Conservation (phyloP, 2,888 invertebrate genomes). For the Anticlea derivata region DNA sequence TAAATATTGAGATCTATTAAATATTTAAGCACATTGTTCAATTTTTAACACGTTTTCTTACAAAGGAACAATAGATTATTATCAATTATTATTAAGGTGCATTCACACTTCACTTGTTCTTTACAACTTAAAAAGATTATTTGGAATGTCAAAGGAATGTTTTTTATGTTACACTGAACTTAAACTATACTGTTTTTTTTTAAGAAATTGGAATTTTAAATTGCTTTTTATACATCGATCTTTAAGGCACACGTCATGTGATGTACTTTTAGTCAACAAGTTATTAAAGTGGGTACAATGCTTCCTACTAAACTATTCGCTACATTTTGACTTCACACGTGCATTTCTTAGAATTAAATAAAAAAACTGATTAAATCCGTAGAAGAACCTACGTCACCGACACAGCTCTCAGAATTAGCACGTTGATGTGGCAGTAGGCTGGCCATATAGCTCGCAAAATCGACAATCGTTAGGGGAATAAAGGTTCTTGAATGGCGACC, state of each 20-base stretch:
- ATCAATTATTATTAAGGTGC: conserved; percentile 4
- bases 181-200: background rate
- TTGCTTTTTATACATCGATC: conserved; percentile 27
- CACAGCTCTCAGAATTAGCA: no score
- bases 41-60: background rate
- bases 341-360: no score
- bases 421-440: no score
- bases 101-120: background rate
- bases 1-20: conserved; percentile 17
- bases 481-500: no score
- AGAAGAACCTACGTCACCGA: no score
- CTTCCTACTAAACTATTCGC: background rate
- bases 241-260: conserved; percentile 54
- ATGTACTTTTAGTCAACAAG: conserved; percentile 6
- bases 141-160: conserved; percentile 12
- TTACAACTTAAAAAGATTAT: conserved; percentile 3
- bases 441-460: no score
- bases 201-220: background rate
- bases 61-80: background rate
- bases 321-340: background rate
- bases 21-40: background rate
- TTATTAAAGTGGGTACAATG: background rate
- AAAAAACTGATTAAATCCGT: no score
- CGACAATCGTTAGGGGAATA: no score
- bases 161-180: background rate